Percentiles rank a stretch among this genome's conserved stretches.
These are phyloP conservation scores for Petrocephalus schoutedeni DNA, from an alignment of 2,797 vertebrate genomes.

Conservation along the genomic window DNA sequence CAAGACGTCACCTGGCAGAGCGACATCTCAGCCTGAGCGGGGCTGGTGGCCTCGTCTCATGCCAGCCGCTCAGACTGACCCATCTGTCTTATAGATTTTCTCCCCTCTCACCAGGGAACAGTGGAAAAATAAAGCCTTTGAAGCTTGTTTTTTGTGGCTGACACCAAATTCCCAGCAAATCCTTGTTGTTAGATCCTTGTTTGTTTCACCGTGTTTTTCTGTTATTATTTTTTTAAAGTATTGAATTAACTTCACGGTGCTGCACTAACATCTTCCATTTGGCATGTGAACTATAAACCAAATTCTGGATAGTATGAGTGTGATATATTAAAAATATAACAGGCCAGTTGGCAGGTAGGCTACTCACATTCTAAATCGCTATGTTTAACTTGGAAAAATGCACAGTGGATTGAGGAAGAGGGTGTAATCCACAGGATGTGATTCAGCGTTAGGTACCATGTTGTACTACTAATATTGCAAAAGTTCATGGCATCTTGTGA, in stretches of 20 bases:
- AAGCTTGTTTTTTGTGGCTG: background rate
- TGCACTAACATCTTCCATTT: background rate
- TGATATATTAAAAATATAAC: background rate
- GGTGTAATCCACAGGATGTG: background rate
- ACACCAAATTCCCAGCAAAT: conserved; percentile 7
- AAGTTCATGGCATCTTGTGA: background rate
- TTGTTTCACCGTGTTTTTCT: background rate
- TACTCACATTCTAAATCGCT: background rate
- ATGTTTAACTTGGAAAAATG: background rate
- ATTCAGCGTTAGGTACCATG: background rate
- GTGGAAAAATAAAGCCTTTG: background rate
- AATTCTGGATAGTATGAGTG: background rate
- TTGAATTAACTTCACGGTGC: background rate
- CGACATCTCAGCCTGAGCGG: background rate
- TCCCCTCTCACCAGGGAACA: background rate
- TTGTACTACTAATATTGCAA: background rate
- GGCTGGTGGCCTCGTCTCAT: background rate
- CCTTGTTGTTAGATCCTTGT: background rate
- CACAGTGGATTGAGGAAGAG: background rate
- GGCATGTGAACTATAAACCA: background rate
- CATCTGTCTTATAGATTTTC: conserved; percentile 17
- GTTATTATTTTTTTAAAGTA: background rate
- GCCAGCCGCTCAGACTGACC: conserved; percentile 8
- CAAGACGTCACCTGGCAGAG: conserved; percentile 12
- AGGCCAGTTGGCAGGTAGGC: background rate